These are phyloP conservation scores for Monochamus alternatus DNA, from an alignment of 2,888 invertebrate genomes.

Conservation along the genomic window DNA sequence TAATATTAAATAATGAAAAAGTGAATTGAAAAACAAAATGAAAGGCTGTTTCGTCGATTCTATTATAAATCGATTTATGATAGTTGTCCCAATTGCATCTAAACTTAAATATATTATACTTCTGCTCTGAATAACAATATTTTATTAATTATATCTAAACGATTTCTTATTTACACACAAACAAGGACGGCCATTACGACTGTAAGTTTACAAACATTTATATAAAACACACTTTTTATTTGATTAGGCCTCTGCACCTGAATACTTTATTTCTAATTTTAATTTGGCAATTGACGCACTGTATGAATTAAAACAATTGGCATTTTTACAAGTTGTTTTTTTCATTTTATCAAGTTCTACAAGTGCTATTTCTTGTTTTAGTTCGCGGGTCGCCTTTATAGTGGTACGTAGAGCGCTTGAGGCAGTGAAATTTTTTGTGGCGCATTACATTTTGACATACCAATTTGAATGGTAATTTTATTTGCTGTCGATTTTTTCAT, in stretches of 20 bases:
- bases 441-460: not conserved
- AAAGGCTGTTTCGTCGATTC: no score
- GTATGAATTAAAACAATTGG: constrained; percentile 46
- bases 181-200: constrained; percentile 5
- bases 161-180: constrained; percentile 18
- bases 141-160: not conserved
- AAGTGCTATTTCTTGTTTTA: constrained; percentile 13
- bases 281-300: constrained; percentile 43
- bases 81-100: no score
- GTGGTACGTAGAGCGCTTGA: not conserved
- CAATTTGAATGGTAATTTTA: not conserved
- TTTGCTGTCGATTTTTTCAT: not conserved
- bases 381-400: not conserved
- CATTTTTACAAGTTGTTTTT: constrained; percentile 46
- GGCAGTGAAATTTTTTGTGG: constrained; percentile 24
- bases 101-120: no score
- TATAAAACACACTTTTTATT: constrained; percentile 9
- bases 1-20: no score
- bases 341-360: not conserved
- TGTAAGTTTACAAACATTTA: constrained; percentile 25
- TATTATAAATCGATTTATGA: no score
- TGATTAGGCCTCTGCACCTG: constrained; percentile 13
- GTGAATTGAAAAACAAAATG: no score
- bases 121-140: not conserved
- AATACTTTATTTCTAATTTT: constrained; percentile 36